A percentile compares a stretch with the other conserved stretches of the same genome.
These are phyloP conservation scores for Xenopus tropicalis DNA, from an alignment of 2,113 vertebrate species.

Conservation along the genomic window DNA sequence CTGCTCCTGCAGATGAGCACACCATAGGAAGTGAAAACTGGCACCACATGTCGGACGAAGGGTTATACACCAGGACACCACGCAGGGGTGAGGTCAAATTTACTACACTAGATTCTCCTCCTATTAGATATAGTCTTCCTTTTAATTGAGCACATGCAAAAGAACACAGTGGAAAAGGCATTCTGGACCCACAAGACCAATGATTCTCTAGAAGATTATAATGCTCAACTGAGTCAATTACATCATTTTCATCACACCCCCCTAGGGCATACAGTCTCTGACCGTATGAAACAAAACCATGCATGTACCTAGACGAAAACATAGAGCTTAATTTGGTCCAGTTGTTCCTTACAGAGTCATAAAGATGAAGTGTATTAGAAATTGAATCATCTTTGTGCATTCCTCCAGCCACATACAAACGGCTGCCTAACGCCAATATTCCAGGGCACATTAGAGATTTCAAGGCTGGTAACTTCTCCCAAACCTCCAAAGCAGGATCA, in stretches of 20 bases:
- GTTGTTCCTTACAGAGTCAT: conserved; percentile 66
- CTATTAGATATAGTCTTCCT: conserved; percentile 70
- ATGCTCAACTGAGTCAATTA: conserved; percentile 69
- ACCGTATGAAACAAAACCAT: conserved; percentile 66
- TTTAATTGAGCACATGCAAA: conserved; percentile 69
- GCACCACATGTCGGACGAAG: conserved; percentile 66
- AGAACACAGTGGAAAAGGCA: conserved; percentile 66
- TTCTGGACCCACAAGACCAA: conserved; percentile 54
- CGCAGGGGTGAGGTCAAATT: conserved; percentile 62
- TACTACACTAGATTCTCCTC: conserved; percentile 61
- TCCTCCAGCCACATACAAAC: conserved; percentile 73
- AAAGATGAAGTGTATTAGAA: conserved; percentile 70
- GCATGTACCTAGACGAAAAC: conserved; percentile 65
- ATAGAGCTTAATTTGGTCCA: conserved; percentile 69
- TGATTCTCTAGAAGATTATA: conserved; percentile 56
- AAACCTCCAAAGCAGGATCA: conserved; percentile 62
- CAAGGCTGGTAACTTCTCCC: conserved; percentile 74
- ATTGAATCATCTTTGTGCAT: conserved; percentile 67
- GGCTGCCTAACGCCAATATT: conserved; percentile 66
- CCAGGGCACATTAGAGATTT: conserved; percentile 70
- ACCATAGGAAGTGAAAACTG: conserved; percentile 68
- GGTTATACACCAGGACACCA: conserved; percentile 75
- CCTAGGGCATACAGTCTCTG: conserved; percentile 70
- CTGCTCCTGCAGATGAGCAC: conserved; percentile 68
- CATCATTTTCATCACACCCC: conserved; percentile 65